Evolutionary conservation across 2,113 vertebrate species (phyloP).

Genomic region (Acanthisitta chloris): DNA sequence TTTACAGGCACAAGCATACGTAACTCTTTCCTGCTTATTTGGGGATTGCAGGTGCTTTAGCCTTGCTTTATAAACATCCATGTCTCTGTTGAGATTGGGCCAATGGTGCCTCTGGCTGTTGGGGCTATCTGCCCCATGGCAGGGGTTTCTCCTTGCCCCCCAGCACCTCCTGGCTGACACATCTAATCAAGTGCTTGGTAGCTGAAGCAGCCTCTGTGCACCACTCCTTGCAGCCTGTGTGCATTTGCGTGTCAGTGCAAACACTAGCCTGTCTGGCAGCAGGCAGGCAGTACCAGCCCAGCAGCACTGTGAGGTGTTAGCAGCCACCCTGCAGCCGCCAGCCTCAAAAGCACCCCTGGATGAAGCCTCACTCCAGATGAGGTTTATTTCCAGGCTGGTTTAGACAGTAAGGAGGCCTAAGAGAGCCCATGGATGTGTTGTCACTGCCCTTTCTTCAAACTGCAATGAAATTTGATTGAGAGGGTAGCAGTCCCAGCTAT

Average conservation of each 20-base stretch:
- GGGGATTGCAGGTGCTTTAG: background rate
- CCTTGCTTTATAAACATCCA: background rate
- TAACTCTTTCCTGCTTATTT: background rate
- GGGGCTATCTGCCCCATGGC: fast-evolving
- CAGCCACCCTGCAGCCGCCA: background rate
- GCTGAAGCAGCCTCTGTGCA: background rate
- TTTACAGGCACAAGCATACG: fast-evolving
- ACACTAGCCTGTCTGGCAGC: background rate
- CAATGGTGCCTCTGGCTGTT: background rate
- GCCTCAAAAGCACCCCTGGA: background rate
- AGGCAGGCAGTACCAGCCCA: background rate
- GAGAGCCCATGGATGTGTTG: background rate
- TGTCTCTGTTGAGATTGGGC: background rate
- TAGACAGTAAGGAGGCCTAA: background rate
- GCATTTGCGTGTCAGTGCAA: background rate
- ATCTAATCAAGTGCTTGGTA: background rate
- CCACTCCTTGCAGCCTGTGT: background rate
- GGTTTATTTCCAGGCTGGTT: background rate
- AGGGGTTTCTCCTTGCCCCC: background rate
- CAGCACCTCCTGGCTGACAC: background rate
- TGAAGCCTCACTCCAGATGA: background rate
- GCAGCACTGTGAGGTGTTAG: background rate
- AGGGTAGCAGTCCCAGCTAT: background rate
- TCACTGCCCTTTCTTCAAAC: background rate
- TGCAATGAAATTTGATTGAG: background rate